Conservation (phyloP, 2,113 vertebrate genomes). For the Corythaeola cristata region DNA sequence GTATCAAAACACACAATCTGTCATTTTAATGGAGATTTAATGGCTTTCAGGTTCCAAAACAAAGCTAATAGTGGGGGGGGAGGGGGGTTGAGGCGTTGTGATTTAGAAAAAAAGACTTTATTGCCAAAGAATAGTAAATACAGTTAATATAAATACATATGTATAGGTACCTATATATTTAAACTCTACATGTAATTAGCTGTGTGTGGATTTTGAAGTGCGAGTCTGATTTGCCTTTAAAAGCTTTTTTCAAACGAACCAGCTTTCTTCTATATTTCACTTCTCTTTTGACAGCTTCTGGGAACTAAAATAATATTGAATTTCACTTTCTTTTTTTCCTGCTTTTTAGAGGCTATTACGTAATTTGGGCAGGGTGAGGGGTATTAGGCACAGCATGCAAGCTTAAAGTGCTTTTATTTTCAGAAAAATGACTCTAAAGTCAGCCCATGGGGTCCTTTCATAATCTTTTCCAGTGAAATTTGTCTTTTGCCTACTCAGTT, state of each 20-base stretch:
- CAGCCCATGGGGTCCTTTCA: neutral
- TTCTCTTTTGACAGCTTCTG: constrained; percentile 24
- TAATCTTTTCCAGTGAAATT: neutral
- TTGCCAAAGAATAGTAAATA: neutral
- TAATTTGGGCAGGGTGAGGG: constrained; percentile 4
- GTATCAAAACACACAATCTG: neutral
- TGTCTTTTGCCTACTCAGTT: neutral
- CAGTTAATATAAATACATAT: neutral
- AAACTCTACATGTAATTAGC: neutral
- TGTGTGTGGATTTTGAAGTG: neutral
- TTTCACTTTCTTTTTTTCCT: constrained; percentile 32
- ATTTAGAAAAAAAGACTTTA: neutral
- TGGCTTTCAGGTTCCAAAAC: neutral
- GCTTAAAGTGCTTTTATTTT: neutral
- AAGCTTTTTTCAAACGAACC: neutral
- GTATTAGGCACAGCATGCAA: neutral
- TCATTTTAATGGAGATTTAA: neutral
- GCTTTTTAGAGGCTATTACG: neutral
- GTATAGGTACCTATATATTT: neutral
- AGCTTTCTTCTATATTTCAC: neutral
- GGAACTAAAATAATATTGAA: constrained; percentile 16
- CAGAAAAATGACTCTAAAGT: neutral
- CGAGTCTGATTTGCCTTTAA: neutral
- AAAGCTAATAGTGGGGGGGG: neutral
- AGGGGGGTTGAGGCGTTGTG: neutral